These are phyloP conservation scores for Botia kubotai DNA, from an alignment of 2,797 vertebrate genomes.

Conservation along the genomic window DNA sequence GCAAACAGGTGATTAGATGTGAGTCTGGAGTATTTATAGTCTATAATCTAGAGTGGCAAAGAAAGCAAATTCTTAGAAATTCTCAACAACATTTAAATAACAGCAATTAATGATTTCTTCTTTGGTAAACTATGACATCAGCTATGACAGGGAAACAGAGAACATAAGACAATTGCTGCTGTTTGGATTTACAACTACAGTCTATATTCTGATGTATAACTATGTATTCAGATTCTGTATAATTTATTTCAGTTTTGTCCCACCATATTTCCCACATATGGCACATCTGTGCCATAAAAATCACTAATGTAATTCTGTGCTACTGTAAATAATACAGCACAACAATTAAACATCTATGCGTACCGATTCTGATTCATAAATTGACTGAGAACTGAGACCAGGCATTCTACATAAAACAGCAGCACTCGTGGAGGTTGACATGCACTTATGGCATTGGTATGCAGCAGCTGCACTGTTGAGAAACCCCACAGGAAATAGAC, in stretches of 20 bases:
- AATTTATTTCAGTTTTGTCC: neutral
- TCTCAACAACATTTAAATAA: no score
- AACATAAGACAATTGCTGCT: no score
- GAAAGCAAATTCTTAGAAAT: no score
- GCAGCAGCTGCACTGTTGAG: slow-evolving; percentile 33
- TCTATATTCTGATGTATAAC: no score
- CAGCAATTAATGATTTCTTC: no score
- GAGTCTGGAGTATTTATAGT: no score
- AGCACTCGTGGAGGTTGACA: slow-evolving; percentile 23
- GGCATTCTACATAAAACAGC: slow-evolving; percentile 8
- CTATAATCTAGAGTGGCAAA: no score
- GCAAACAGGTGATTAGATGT: no score
- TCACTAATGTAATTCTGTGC: neutral
- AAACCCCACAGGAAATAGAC: slow-evolving; percentile 51
- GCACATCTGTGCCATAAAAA: neutral
- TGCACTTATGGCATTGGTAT: slow-evolving; percentile 43
- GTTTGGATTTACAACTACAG: no score
- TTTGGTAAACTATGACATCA: no score
- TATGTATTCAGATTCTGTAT: no score
- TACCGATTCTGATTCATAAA: neutral
- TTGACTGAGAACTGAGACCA: neutral
- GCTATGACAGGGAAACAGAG: no score
- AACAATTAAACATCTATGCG: neutral
- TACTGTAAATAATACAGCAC: neutral
- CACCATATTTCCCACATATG: neutral